Conservation (phyloP, 2,113 vertebrate species). For the Xiphophorus hellerii region DNA sequence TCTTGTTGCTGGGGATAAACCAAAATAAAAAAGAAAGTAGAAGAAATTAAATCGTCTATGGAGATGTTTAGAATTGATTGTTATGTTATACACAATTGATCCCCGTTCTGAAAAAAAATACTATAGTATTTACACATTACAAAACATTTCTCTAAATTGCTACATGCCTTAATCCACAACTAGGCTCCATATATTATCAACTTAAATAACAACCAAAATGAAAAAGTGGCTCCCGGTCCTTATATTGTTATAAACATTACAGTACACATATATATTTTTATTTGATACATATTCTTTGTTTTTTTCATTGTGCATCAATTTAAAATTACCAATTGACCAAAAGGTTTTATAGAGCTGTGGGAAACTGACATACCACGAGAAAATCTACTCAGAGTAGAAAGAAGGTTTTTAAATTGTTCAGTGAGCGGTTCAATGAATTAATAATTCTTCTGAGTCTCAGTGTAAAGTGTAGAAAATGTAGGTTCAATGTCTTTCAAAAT, state of each 20-base stretch:
- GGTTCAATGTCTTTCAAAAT: too few relatives aligned
- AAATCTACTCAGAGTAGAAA: too few relatives aligned
- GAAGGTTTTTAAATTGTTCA: too few relatives aligned
- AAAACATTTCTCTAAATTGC: not conserved
- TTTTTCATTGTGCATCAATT: too few relatives aligned
- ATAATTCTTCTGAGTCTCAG: too few relatives aligned
- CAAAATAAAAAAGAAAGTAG: constrained; percentile 7
- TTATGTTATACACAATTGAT: constrained; percentile 12
- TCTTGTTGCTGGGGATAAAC: constrained; percentile 33
- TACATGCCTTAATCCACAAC: not conserved
- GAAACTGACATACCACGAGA: too few relatives aligned
- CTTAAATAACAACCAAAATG: not conserved
- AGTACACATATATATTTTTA: too few relatives aligned
- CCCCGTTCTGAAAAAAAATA: constrained; percentile 2
- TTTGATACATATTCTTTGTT: too few relatives aligned
- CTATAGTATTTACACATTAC: constrained; percentile 3
- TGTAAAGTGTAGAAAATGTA: too few relatives aligned
- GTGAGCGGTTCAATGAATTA: too few relatives aligned
- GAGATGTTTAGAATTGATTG: constrained; percentile 19
- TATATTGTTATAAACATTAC: not conserved
- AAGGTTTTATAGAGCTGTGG: too few relatives aligned
- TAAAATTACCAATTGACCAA: too few relatives aligned
- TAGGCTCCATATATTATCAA: not conserved
- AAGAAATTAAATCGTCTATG: constrained; percentile 31
- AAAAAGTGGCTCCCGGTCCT: not conserved